Evolutionary conservation across 1,140 invertebrate genomes (phyloP), one percentile per base, ranked within the genome.

Genomic region (Drosophila arawakana): DNA sequence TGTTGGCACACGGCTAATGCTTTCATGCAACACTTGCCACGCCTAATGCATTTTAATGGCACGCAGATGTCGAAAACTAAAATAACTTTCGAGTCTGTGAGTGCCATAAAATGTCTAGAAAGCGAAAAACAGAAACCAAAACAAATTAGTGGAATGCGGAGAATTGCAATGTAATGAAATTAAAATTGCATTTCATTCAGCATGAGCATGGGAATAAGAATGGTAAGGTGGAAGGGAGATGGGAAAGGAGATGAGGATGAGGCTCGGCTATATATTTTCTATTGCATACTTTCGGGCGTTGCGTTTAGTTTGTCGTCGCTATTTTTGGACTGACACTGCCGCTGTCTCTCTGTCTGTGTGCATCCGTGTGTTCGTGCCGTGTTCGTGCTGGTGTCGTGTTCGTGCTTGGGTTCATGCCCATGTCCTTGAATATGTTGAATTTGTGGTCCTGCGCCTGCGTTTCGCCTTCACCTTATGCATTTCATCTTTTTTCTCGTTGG

Each of bases 31-130:
- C 71, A 69, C 37, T 70, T 62, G 72, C 66, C 66, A 62, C 61
- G 59, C 69, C 55, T 84, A 84, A 84, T 85, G 81, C 81, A 84
- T 84, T 84, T 85, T 78, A 84, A 84, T 84, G 81, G 81, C 70
- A 50, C 61, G 59, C 61, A 83, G 73, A 71, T 76, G 67, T 73
- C 39, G 30, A 52, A 63, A 81, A 80, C 75, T 80, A 68, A 80
- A 84, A 84, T 84, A 81, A 76, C 70, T 80, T 76, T 81, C 41
- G 46, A 52, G 46, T 44, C 41, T 47, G 49, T 37, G 35, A 54
- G 49, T 11, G 72, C 67, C 46, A 59, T 44, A 47, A 81, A 83
- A 72, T 68, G 34, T 13, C 2, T 15, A 34, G 8, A 30, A 49
- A 55, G 55, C 49, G 46, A 47, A 60, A 72, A 57, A 67, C 62